Percentiles rank a stretch among this genome's conserved stretches.
Conservation (phyloP, 2,888 invertebrate genomes). For the Polymixis flavicincta region DNA sequence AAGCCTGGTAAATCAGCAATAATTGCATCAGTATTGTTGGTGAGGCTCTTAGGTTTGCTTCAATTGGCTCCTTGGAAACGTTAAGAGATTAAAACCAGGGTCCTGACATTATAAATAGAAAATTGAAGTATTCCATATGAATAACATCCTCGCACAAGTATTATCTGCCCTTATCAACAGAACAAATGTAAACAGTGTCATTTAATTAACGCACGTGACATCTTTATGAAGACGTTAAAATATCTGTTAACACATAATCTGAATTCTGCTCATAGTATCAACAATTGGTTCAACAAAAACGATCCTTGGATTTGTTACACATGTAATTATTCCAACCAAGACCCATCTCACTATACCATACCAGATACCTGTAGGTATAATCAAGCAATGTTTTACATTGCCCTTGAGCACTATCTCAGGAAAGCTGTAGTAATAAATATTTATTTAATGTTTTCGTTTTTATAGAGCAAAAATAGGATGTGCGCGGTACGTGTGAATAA, state of each 20-base stretch:
- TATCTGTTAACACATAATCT: slow-evolving; percentile 36
- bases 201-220: slow-evolving; percentile 56
- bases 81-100: slow-evolving; percentile 25
- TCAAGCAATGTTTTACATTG: slow-evolving; percentile 54
- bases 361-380: slow-evolving; percentile 41
- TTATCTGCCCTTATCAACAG: slow-evolving; percentile 54
- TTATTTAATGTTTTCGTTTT: slow-evolving; percentile 67
- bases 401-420: slow-evolving; percentile 65
- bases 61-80: slow-evolving; percentile 12
- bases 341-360: slow-evolving; percentile 32
- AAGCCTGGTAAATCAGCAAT: slow-evolving; percentile 8
- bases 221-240: slow-evolving; percentile 58
- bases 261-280: slow-evolving; percentile 44
- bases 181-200: slow-evolving; percentile 58
- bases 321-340: slow-evolving; percentile 41
- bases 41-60: not conserved
- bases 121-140: slow-evolving; percentile 27
- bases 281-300: slow-evolving; percentile 52
- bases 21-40: slow-evolving; percentile 17
- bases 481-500: slow-evolving; percentile 59
- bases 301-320: slow-evolving; percentile 48
- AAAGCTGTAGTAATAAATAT: slow-evolving; percentile 64
- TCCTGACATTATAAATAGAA: slow-evolving; percentile 21
- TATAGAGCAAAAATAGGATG: slow-evolving; percentile 64
- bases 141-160: slow-evolving; percentile 32